Evolutionary conservation across 2,113 vertebrate genomes (phyloP).

Genomic region (Tachuris rubrigastra): DNA sequence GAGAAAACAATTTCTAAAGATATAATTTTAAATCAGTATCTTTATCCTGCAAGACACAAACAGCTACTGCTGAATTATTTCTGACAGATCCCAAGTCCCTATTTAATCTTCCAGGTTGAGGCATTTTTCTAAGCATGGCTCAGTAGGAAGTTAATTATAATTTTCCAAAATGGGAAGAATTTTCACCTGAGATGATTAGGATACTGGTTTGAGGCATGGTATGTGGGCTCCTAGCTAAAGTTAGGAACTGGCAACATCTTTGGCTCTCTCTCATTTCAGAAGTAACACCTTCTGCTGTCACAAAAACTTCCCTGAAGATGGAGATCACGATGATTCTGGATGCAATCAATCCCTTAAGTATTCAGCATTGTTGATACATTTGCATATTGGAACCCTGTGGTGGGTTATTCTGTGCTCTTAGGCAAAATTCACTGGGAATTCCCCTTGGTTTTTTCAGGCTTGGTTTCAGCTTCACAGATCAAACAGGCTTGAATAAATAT

Average conservation of each 20-base stretch:
- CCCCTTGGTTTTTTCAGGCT: neutral
- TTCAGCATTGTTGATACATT: neutral
- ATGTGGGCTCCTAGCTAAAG: conserved; percentile 22
- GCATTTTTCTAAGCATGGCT: conserved; percentile 37
- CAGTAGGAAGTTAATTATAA: conserved; percentile 36
- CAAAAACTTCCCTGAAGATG: conserved; percentile 2
- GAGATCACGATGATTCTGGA: neutral
- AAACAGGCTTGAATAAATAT: neutral
- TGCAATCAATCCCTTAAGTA: neutral
- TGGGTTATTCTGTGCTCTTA: neutral
- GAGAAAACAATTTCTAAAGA: conserved; percentile 43
- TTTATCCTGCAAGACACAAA: conserved; percentile 27
- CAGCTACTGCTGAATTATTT: conserved; percentile 19
- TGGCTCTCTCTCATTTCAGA: conserved; percentile 3
- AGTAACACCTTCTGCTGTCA: conserved; percentile 43
- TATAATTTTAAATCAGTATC: neutral
- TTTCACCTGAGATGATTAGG: conserved; percentile 54
- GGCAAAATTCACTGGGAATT: neutral
- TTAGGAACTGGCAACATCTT: conserved; percentile 41
- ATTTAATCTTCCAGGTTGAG: conserved; percentile 33
- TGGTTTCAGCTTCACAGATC: neutral
- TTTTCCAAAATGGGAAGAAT: conserved; percentile 22
- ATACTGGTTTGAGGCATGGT: conserved; percentile 1
- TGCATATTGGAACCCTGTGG: neutral
- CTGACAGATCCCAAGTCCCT: conserved; percentile 8